Base-by-base conservation (phyloP, 2,888 invertebrate genomes). In the Abrostola tripartita region DNA sequence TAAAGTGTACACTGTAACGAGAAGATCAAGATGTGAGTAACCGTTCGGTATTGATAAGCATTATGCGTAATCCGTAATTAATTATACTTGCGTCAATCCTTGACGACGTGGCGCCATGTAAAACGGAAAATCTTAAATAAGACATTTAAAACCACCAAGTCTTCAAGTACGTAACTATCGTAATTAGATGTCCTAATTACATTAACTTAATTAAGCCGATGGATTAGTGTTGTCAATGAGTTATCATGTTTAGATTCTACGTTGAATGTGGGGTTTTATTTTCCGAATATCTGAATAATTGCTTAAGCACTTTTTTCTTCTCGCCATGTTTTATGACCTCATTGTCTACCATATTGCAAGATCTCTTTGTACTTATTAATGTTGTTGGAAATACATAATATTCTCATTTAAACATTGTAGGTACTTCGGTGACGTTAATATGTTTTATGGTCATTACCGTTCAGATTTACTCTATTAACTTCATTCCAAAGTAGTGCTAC, bases 81-180 rank as follows among this genome's bases (percentile, higher is more conserved):
- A 72, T 73, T 76, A 76, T 71, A 50, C 73, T 60, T 76, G 57
- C 77, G 35, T 7, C 12, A 50, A 72, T 52, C 76, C 76, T 72
- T 72, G 71, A 37, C 76, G 0, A 53, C 35, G n/a, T 61, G 71
- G 76, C 71, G 71, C 71, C 71, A 56, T 52, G 71, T 49, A 58
- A 65, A 42, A 52, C 49, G 54, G 65, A 65, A 75, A 71, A 55
- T 76, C 76, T 40, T 37, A 50, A 60, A 49, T 40, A 51, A 71
- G 51, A 61, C 66, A 37, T 61, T 71, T 71, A 51, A 65, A 59
- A 65, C 56, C 71, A 57, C 49, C 60, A 36, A 40, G 49, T 54
- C 36, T 24, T 47, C 37, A 5, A 37, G n/a, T 11, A 42, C 37
- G 66, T 66, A 76, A 50, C 7, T 24, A 24, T 66, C 57, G 41